Evolutionary conservation across 2,888 invertebrate species (phyloP), one percentile per base, ranked within the genome.

Genomic region (Nysson spinosus): DNA sequence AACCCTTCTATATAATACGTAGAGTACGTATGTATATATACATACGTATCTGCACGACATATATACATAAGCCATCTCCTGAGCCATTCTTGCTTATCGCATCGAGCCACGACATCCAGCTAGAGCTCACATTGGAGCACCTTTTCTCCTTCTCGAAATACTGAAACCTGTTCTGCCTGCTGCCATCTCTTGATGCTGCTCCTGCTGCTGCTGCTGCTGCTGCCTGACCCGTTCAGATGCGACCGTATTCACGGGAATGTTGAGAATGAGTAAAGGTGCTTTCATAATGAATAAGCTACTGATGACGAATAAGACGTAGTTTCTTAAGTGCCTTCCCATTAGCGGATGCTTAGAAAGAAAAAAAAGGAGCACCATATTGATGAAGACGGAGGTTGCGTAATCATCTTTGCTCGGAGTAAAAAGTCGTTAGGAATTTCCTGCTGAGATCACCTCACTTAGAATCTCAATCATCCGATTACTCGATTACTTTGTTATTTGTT

Each of bases 11-110:
- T 52, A 46, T 19, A 47, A 42, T 20, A n/a, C n/a, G n/a, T n/a
- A n/a, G n/a, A n/a, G n/a, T n/a, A n/a, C n/a, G n/a, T n/a, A 49
- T 26, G 24, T 32, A 12, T 26, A 26, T 46, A 46, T 62, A 51
- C 30, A 22, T 44, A 19, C 14, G 30, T 30, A 40, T 17, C 60
- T 26, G 42, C 14, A 11, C 19, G 12, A 19, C 2, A 19, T 5
- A 22, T 12, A 43, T n/a, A n/a, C n/a, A n/a, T n/a, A n/a, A n/a
- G n/a, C n/a, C n/a, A n/a, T n/a, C 14, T 14, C 20, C 26, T 9
- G 34, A 51, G 57, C 40, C 37, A 34, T 62, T 71, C 44, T 34
- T 55, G 68, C 72, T 75, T 73, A 72, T 73, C 72, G 72, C 63
- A 44, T 63, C 67, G 57, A 16, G 60, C 67, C 75, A 67, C 70